These are phyloP conservation scores for Neoniphon sammara DNA, from an alignment of 2,797 vertebrate species.

Conservation along the genomic window DNA sequence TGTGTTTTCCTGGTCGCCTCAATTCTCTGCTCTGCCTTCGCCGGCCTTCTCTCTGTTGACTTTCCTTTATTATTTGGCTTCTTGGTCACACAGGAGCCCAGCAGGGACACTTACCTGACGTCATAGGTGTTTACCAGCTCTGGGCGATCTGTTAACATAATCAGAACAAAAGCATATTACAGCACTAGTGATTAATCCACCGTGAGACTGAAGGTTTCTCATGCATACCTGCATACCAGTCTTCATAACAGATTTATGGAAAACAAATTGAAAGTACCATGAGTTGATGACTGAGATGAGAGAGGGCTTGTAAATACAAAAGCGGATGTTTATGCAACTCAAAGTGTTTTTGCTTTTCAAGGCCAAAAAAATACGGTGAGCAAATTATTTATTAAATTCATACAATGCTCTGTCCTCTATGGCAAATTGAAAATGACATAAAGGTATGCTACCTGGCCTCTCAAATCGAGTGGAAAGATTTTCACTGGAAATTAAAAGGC, in stretches of 20 bases:
- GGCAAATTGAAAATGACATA: slow-evolving; percentile 33
- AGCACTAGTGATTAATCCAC: slow-evolving; percentile 74
- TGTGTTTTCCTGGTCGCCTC: slow-evolving; percentile 39
- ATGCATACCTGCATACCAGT: slow-evolving; percentile 70
- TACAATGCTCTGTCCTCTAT: slow-evolving; percentile 13
- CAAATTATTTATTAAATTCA: slow-evolving; percentile 33
- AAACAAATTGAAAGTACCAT: slow-evolving; percentile 52
- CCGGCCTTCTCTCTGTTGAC: slow-evolving; percentile 62
- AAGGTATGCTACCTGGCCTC: slow-evolving; percentile 21
- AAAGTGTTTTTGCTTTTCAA: slow-evolving; percentile 41
- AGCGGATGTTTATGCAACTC: slow-evolving; percentile 16
- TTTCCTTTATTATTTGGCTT: slow-evolving; percentile 63
- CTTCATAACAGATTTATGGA: slow-evolving; percentile 70
- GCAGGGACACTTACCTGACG: slow-evolving; percentile 65
- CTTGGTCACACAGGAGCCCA: slow-evolving; percentile 49
- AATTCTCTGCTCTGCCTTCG: slow-evolving; percentile 50
- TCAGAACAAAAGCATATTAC: slow-evolving; percentile 72
- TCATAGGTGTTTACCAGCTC: slow-evolving; percentile 76
- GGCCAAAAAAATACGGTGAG: neutral
- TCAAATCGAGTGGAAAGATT: slow-evolving; percentile 24
- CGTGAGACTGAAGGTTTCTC: slow-evolving; percentile 60
- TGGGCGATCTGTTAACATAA: slow-evolving; percentile 63
- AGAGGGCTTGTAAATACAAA: slow-evolving; percentile 46
- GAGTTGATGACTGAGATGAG: slow-evolving; percentile 46
- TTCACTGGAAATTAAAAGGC: slow-evolving; percentile 28